Evolutionary conservation across 2,888 invertebrate genomes (phyloP), one percentile per base, ranked within the genome.

Genomic region (Ferrisia virgata): DNA sequence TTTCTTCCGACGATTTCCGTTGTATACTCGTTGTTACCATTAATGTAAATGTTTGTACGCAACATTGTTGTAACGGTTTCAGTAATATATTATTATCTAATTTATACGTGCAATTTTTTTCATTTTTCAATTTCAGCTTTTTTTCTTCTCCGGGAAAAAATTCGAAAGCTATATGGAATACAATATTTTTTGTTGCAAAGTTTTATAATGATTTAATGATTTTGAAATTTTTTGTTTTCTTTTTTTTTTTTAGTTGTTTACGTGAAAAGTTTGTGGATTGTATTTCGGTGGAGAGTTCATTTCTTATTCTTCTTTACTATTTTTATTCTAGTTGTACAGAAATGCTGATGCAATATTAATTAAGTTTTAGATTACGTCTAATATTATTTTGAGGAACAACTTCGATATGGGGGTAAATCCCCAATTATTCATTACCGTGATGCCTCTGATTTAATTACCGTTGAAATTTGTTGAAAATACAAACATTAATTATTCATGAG

Each of bases 41-140:
- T 72, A 72, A 72, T 72, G 72, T 72, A 72, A 72, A 72, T 72
- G 72, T 72, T 72, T 72, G 72, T 72, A 72, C 22, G 72, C 33
- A 72, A 72, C 72, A 72, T 72, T 72, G 72, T 72, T 72, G 72
- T 72, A 72, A 72, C 72, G 72, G 72, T 72, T 72, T 72, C 33
- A n/a, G 72, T 72, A 72, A 72, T 72, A 72, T 33, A 72, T 72
- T 72, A 72, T 72, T 72, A 72, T 72, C 72, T 72, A 72, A 72
- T 72, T 72, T 72, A 72, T 72, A 72, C 72, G 58, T 64, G 58
- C 25, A 25, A 25, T n/a, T 64, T 64, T 64, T 64, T 64, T 64
- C 36, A 64, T 64, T 64, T n/a, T 64, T 64, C 58, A 64, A 64
- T 64, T 64, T 64, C 11, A 64, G 58, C 28, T 4, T 64, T 64